Percentiles rank a stretch among this genome's conserved stretches.
Conservation (phyloP, 2,113 vertebrate species). For the Clarias gariepinus region DNA sequence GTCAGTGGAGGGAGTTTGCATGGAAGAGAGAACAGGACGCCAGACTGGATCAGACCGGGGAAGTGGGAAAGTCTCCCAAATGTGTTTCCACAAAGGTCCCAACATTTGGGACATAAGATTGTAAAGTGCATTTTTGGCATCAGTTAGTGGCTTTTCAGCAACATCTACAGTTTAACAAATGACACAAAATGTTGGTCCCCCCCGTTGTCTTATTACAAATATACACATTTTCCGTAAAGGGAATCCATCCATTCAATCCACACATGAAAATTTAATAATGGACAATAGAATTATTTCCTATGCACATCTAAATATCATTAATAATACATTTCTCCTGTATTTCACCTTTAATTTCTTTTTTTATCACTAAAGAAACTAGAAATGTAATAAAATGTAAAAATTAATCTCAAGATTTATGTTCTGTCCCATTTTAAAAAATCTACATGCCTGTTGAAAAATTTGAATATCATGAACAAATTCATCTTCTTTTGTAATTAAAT, state of each 20-base stretch:
- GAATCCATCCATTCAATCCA: neutral
- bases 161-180: neutral
- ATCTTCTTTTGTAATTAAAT: too few species aligned
- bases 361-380: neutral
- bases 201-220: constrained; percentile 12
- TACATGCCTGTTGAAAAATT: neutral
- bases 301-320: neutral
- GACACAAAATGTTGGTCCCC: neutral
- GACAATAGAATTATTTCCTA: neutral
- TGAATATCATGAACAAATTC: too few species aligned
- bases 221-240: neutral
- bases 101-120: neutral
- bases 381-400: neutral
- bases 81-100: neutral
- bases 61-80: neutral
- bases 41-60: neutral
- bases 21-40: neutral
- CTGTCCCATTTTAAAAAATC: neutral
- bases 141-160: neutral
- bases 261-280: neutral
- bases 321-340: neutral
- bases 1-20: neutral
- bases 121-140: neutral
- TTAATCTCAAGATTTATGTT: neutral
- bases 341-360: too few species aligned